phyloP scores from a whole-genome alignment of 2,888 invertebrate genomes.

The Laothoe populi region DNA sequence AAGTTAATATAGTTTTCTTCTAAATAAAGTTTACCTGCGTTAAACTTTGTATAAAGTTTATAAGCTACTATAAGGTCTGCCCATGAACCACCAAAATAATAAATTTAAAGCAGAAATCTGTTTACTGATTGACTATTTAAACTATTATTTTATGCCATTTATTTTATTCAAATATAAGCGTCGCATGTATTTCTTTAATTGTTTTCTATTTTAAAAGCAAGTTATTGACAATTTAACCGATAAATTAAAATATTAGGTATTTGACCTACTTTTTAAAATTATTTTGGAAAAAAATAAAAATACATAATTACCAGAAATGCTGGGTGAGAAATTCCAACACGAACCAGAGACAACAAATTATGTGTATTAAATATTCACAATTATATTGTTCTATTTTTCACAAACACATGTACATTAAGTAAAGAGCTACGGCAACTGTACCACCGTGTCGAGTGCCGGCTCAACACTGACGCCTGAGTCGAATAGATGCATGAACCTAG shows the following conservation, averaged over 20 bases:
- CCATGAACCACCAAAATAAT: too few species aligned
- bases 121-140: too few species aligned
- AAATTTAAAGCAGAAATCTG: too few species aligned
- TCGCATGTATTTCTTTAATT: too few species aligned
- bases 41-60: too few species aligned
- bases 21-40: too few species aligned
- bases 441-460: constrained; percentile 69
- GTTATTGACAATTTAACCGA: too few species aligned
- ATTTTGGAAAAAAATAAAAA: constrained; percentile 1
- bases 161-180: too few species aligned
- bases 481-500: constrained; percentile 26
- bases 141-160: too few species aligned
- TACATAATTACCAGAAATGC: constrained; percentile 21
- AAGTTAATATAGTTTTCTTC: too few species aligned
- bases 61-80: too few species aligned
- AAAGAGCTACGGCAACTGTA: constrained; percentile 16
- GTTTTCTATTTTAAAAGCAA: too few species aligned
- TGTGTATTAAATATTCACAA: constrained; percentile 5
- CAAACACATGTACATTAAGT: constrained; percentile 17
- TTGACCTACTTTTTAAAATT: neutral
- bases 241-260: neutral
- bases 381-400: constrained; percentile 15
- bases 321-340: neutral
- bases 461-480: constrained; percentile 62
- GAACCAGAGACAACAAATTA: neutral